These are phyloP conservation scores for Chelon labrosus DNA, from an alignment of 2,797 vertebrate species.

Conservation along the genomic window DNA sequence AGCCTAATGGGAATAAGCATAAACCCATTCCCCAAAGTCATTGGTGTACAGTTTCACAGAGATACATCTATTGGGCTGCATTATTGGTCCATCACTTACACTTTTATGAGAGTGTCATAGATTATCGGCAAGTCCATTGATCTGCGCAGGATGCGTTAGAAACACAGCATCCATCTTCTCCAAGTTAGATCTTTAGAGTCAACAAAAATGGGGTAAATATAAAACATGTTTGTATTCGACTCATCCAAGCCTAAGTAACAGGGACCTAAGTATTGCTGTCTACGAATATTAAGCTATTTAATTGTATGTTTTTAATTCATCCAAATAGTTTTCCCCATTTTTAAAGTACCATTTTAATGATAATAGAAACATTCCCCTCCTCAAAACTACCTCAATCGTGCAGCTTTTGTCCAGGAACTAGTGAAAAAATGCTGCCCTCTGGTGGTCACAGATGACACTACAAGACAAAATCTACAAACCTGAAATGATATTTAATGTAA, in stretches of 20 bases:
- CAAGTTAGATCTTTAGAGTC: slow-evolving; percentile 25
- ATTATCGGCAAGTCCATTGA: slow-evolving; percentile 77
- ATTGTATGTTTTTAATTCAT: no score
- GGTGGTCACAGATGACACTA: slow-evolving; percentile 42
- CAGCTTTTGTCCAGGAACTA: not conserved
- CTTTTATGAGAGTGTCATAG: slow-evolving; percentile 76
- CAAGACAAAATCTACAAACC: slow-evolving; percentile 1
- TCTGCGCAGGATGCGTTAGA: slow-evolving; percentile 41
- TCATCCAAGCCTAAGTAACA: not conserved
- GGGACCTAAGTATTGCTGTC: not conserved
- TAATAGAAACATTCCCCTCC: no score
- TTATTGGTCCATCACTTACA: slow-evolving; percentile 80
- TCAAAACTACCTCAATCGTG: not conserved
- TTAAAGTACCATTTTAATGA: not conserved
- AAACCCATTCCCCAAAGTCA: slow-evolving; percentile 66
- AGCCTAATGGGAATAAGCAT: slow-evolving; percentile 72
- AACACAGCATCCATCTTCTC: slow-evolving; percentile 58
- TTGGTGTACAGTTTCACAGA: slow-evolving; percentile 37
- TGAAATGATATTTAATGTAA: slow-evolving; percentile 47
- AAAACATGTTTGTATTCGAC: not conserved
- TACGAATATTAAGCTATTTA: not conserved
- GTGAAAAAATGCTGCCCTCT: slow-evolving; percentile 67
- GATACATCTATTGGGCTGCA: slow-evolving; percentile 39
- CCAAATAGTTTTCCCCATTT: no score
- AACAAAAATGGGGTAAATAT: not conserved